Base-by-base conservation (phyloP, 2,113 vertebrate species). In the Parus major region DNA sequence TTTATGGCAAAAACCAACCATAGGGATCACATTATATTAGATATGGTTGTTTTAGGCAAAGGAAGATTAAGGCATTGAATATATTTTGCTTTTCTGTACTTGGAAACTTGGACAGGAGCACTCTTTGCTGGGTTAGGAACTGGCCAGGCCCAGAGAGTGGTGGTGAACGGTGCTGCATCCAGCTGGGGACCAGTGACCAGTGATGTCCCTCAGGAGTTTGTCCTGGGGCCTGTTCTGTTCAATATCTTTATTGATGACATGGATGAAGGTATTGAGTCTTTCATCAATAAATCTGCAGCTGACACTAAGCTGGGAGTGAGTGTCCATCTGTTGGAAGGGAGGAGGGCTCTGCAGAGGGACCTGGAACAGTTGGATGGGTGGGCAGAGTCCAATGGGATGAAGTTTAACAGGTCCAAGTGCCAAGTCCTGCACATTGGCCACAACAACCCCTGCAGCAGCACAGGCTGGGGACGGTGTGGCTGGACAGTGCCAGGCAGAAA, bases 371-470 rank as follows among this genome's bases (percentile, higher is more conserved):
- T 61, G 46, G 35, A 20, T 9, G 22, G 28, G 20, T 77, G 44
- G 28, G 16, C n/a, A 31, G 27, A 50, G 57, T 39, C 28, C 5
- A 61, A 1, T 4, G 13, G 6, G 2, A 60, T 19, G 28, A 39
- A 25, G 12, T 61, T 77, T 25, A 39, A 15, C 2, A 39, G 31
- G 22, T 39, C 56, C 72, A 31, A 60, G 56, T 49, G 27, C 72
- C 7, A 0, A 9, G n/a, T 31, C n/a, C n/a, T 60, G 44, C 44
- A 49, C 5, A 1, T 61, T 61, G 28, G 56, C 44, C 44, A 15
- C 56, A 49, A 36, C 0, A 19, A 25, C 19, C 18, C n/a, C 11
- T 47, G n/a, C 56, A 47, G 20, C 0, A 1, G 4, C 60, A 6
- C 2, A 76, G 73, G 6, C 28, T 76, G 44, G 44, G 27, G 16